Conservation (phyloP, 2,113 vertebrate species). For the Hystrix cristata region DNA sequence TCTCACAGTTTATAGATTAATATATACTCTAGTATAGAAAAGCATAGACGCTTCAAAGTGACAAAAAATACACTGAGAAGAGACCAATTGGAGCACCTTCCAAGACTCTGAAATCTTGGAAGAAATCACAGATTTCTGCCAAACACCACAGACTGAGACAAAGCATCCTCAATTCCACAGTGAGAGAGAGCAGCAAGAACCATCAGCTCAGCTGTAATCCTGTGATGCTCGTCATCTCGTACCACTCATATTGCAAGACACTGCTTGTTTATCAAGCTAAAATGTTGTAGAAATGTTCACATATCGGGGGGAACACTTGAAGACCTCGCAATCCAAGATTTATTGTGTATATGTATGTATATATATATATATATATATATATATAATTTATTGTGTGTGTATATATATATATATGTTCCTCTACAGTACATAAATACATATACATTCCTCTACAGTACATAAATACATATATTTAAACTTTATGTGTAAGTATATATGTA, state of each 20-base stretch:
- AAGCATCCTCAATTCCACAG: not conserved
- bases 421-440: no score
- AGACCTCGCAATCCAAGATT: not conserved
- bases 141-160: not conserved
- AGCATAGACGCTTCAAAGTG: not conserved
- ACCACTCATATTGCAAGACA: not conserved
- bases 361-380: not conserved
- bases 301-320: not conserved
- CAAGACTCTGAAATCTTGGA: not conserved
- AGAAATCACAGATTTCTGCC: not conserved
- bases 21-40: not conserved
- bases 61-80: not conserved
- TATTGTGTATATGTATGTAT: not conserved
- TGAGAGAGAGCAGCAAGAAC: not conserved
- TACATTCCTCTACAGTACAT: not conserved
- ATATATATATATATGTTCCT: not conserved
- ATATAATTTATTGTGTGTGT: not conserved
- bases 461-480: not conserved
- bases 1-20: not conserved
- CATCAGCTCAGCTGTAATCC: not conserved
- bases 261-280: not conserved
- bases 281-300: not conserved
- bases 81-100: not conserved
- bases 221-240: not conserved
- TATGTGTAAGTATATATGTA: not conserved